Evolutionary conservation across 2,113 vertebrate genomes (phyloP).

Genomic region (Thamnophis sirtalis): DNA sequence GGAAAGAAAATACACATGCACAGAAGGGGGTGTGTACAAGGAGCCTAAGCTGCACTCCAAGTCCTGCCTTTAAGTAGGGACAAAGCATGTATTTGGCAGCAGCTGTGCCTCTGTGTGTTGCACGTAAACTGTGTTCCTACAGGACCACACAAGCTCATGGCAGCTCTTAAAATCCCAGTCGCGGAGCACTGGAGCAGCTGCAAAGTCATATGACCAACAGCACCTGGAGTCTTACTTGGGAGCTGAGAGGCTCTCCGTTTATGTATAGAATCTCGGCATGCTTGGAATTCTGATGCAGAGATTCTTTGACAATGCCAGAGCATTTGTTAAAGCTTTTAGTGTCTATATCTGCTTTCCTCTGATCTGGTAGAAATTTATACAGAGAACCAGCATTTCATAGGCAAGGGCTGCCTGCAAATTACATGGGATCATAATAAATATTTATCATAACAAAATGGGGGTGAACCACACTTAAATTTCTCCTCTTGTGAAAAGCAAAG

Average conservation of each 20-base stretch:
- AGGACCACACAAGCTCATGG: constrained; percentile 70
- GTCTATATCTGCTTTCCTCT: not conserved
- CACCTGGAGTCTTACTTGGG: constrained; percentile 44
- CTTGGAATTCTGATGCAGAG: not conserved
- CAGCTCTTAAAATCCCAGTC: constrained; percentile 41
- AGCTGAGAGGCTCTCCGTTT: not conserved
- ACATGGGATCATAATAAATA: not conserved
- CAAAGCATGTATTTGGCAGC: constrained; percentile 55
- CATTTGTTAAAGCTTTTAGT: not conserved
- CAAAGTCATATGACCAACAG: constrained; percentile 32
- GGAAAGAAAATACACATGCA: not conserved
- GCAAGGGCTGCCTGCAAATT: not conserved
- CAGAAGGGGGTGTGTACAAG: constrained; percentile 16
- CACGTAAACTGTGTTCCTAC: constrained; percentile 56
- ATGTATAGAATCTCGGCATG: not conserved
- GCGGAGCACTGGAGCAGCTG: constrained; percentile 37
- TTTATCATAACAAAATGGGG: not conserved
- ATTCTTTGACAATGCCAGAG: not conserved
- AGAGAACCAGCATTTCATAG: not conserved
- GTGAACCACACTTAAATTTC: not conserved
- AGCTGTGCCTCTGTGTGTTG: not conserved
- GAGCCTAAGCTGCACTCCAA: constrained; percentile 3
- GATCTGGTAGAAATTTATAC: not conserved
- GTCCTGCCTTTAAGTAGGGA: constrained; percentile 46
- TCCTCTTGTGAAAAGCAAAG: not conserved